Base-by-base conservation (phyloP, 2,113 vertebrate genomes). In the Bucco capensis region DNA sequence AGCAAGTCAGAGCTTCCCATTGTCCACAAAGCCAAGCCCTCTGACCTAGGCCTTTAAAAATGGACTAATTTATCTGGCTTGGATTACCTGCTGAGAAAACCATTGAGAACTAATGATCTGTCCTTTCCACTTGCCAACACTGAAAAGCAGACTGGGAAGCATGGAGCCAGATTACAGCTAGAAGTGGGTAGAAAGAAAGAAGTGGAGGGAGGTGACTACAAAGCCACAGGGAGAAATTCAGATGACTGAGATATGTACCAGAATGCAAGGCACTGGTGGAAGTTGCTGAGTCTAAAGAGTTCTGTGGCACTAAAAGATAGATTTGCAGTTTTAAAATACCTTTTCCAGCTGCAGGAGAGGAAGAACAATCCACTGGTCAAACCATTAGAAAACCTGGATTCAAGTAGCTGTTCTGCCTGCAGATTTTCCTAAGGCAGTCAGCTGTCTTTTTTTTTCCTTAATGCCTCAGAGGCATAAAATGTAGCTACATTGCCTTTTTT, bases 81-180 rank as follows among this genome's bases (percentile, higher is more conserved):
- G 40, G 78, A 85, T 91, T 92, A 91, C 89, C 84, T 86, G 79
- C 81, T 84, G 91, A 89, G 93, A 95, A 96, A 95, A 82, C 57
- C 62, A 73, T 17, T 61, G 91, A 87, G 84, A 83, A 85, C 71
- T 94, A 93, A 94, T 87, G 87, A 91, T 87, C 57, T 89, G 62
- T 87, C 74, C 62, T 91, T 85, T 94, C 78, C 70, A 90, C 66
- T 85, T 90, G 71, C 72, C 74, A 73, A 42, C 50, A 22, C 50
- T 75, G 83, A 93, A 93, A 86, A 49, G 31, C 61, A 93, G 61
- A 18, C 66, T 61, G 72, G 33, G 62, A 88, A 94, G 53, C 62
- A 53, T 0, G 0, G 33, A 81, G 28, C 40, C 66, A 89, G 50
- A 82, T 85, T 89, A 50, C 74, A 89, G 73, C 47, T 50, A 85